A percentile compares a stretch with the other conserved stretches of the same genome.
These are phyloP conservation scores for Norana najaformis DNA, from an alignment of 2,888 invertebrate species.

Conservation along the genomic window DNA sequence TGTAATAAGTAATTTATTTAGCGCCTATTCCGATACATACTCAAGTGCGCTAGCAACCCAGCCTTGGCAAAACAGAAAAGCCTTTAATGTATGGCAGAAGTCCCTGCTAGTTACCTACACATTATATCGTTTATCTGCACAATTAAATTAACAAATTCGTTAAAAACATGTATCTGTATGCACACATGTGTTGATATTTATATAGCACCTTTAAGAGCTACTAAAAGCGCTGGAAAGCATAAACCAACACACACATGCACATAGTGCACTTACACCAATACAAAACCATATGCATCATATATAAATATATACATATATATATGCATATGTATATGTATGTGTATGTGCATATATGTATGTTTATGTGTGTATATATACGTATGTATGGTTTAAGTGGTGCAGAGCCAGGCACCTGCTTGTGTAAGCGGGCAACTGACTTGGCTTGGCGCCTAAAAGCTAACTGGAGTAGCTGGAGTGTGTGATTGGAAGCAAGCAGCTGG, in stretches of 20 bases:
- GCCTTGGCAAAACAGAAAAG: too few relatives aligned
- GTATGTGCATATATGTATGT: too few relatives aligned
- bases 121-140: background rate
- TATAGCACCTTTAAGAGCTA: background rate
- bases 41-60: too few relatives aligned
- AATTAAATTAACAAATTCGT: too few relatives aligned
- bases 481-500: background rate
- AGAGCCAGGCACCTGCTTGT: background rate
- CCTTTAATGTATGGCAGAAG: too few relatives aligned
- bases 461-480: conserved; percentile 1
- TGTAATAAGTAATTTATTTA: too few relatives aligned
- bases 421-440: background rate
- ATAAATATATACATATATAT: background rate
- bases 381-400: background rate
- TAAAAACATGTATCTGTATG: background rate
- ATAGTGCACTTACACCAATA: background rate
- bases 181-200: conserved; percentile 13
- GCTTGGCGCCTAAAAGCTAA: background rate
- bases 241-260: background rate
- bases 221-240: background rate
- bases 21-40: too few relatives aligned
- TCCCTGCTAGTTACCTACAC: too few relatives aligned
- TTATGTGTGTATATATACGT: too few relatives aligned
- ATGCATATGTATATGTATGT: background rate
- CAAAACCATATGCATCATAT: background rate